Percentiles rank a stretch among this genome's conserved stretches.
These are phyloP conservation scores for Anseranas semipalmata DNA, from an alignment of 2,113 vertebrate genomes.

Conservation along the genomic window DNA sequence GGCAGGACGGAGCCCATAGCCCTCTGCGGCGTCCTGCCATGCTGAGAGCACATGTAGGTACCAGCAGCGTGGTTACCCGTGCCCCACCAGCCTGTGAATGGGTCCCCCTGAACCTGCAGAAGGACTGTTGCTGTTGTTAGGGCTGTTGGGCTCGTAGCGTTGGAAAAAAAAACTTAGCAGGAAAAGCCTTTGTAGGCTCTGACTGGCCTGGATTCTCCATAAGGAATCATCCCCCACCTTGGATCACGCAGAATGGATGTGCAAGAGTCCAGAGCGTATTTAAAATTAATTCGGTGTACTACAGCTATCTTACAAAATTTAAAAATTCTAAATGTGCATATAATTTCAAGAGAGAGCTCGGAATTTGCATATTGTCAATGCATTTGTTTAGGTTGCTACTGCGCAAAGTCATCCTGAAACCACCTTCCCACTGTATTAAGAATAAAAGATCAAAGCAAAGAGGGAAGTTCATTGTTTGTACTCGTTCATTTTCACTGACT, in stretches of 20 bases:
- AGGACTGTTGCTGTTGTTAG: fast-evolving
- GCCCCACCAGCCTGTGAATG: too few relatives aligned
- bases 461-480: not conserved
- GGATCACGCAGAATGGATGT: fast-evolving
- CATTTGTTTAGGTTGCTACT: not conserved
- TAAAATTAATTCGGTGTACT: not conserved
- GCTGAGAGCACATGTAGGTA: fast-evolving
- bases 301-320: not conserved
- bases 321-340: not conserved
- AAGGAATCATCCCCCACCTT: not conserved
- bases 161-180: too few relatives aligned
- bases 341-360: not conserved
- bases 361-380: not conserved
- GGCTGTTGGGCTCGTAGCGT: not conserved
- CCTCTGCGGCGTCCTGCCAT: fast-evolving
- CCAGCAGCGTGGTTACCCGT: fast-evolving
- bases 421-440: not conserved
- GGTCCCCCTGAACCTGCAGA: too few relatives aligned
- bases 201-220: fast-evolving
- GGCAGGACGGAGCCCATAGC: not conserved
- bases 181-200: not conserved
- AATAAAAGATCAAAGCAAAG: not conserved
- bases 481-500: not conserved
- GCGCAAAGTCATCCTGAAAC: not conserved
- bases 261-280: not conserved